A percentile compares a stretch with the other conserved stretches of the same genome.
Evolutionary conservation across 2,888 invertebrate genomes (phyloP).

Genomic region (Pseudococcus viburni): DNA sequence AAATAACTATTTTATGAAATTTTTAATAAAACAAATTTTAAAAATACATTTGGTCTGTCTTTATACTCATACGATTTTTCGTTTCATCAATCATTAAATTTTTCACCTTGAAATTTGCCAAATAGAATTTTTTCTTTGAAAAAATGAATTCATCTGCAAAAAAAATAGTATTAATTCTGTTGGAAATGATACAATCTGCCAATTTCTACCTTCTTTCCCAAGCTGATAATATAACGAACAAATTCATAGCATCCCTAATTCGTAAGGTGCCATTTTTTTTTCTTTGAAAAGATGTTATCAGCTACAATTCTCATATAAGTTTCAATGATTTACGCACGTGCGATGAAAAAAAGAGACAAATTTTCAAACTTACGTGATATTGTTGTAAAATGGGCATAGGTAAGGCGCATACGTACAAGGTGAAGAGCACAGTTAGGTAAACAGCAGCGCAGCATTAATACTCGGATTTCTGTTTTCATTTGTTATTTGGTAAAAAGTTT

Average conservation of each 20-base stretch:
- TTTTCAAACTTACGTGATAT: constrained; percentile 24
- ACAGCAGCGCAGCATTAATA: neutral
- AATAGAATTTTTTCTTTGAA: no score
- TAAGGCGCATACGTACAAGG: neutral
- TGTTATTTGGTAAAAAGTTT: constrained; percentile 29
- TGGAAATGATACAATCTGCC: no score
- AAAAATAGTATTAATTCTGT: no score
- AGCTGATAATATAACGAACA: neutral
- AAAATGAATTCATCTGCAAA: no score
- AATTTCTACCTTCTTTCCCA: neutral
- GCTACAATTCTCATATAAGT: neutral
- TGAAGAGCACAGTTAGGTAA: neutral
- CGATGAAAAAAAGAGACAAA: constrained; percentile 36
- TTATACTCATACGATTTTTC: no score
- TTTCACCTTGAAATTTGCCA: no score
- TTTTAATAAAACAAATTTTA: no score
- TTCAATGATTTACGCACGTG: constrained; percentile 40
- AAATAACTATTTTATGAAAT: no score
- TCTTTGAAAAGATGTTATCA: neutral
- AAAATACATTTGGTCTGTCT: no score
- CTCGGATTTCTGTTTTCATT: constrained; percentile 53
- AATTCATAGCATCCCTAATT: neutral
- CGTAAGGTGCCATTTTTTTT: neutral
- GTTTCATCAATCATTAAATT: no score
- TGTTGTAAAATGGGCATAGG: neutral